Evolutionary conservation across 2,797 vertebrate genomes (phyloP), one percentile per base, ranked within the genome.

Genomic region (Eutrigla gurnardus): DNA sequence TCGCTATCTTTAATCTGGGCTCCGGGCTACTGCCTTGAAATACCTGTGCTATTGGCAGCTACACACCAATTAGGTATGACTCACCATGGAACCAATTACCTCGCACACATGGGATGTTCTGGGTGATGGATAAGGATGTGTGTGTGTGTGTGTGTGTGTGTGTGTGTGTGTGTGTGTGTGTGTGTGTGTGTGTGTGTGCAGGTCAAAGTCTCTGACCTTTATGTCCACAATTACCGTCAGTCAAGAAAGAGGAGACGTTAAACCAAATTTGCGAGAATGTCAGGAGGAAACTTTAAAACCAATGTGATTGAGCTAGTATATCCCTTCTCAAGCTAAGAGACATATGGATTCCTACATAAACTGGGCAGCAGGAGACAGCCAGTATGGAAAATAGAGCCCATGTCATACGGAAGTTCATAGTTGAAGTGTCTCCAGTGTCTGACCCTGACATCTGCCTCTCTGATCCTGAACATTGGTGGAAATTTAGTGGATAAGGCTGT

Each of bases 21-120:
- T 83, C 39, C 8, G 3, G 77, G 80, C 71, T 71, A 2, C 35
- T 60, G 75, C 68, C 71, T 84, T 85, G 37, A 82, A 81, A 85
- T 85, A 90, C 89, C 84, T 88, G 82, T 4, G 2, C 72, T 78
- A 70, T 84, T 80, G 90, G 91, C 91, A 91, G 89, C 85, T 85
- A 67, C 80, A 66, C 84, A 65, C 85, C 91, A 92, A 93, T 93
- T 92, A 93, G 82, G 73, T 72, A 18, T 75, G 77, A 85, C 82
- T 88, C 89, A 85, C 84, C 55, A 40, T 49, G 50, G 85, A 88
- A 79, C 87, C 93, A 91, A 92, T 93, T 92, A 93, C 49, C 40
- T 63, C 7, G 18, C 70, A 80, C 72, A 82, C 81, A 81, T 53
- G 49, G 69, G 77, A 88, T 87, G 85, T 72, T 86, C 77, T 52